Base-by-base conservation (phyloP, 2,113 vertebrate genomes). In the Taxidea taxus region DNA sequence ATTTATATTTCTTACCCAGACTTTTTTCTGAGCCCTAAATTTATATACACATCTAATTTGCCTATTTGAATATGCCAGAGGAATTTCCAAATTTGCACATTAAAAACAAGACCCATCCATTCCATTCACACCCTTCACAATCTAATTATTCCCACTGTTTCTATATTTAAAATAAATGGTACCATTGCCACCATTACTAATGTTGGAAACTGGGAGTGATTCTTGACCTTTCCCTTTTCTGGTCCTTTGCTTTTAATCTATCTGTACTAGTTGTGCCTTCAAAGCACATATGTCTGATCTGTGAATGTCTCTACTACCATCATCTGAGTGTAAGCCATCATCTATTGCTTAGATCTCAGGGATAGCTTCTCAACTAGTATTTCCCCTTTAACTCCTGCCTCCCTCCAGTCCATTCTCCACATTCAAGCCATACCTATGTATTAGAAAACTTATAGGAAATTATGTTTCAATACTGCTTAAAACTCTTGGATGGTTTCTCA, bases 1-100 rank as follows among this genome's bases (percentile, higher is more conserved):
- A 87, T 80, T 95, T 78, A 44, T 94, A 92, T 81, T 92, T 97
- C 70, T 90, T 74, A 84, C 12, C 7, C 20, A 81, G 74, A 66
- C 49, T 93, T 90, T 56, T 90, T 94, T 47, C 44, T 70, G n/a
- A 83, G 70, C 21, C 72, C 56, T 74, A 91, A 90, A 95, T 95
- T 97, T 92, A 95, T 88, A 80, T 90, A 95, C 87, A 83, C 86
- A 58, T 80, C 34, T 70, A 94, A 64, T 70, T 91, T 92, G 25
- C 56, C 56, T 70, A 80, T 90, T 95, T 94, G 87, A 97, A 83
- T 90, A 39, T 89, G 85, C 87, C 96, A 95, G 49, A 60, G 34
- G 16, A 16, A 81, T 94, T 96, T 95, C 49, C 78, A 93, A 92
- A 70, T 94, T 81, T 97, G 56, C 62, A 75, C 77, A 78, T 49